Evolutionary conservation across 2,797 vertebrate genomes (phyloP).

Genomic region (Gymnoscopelus microlampas): DNA sequence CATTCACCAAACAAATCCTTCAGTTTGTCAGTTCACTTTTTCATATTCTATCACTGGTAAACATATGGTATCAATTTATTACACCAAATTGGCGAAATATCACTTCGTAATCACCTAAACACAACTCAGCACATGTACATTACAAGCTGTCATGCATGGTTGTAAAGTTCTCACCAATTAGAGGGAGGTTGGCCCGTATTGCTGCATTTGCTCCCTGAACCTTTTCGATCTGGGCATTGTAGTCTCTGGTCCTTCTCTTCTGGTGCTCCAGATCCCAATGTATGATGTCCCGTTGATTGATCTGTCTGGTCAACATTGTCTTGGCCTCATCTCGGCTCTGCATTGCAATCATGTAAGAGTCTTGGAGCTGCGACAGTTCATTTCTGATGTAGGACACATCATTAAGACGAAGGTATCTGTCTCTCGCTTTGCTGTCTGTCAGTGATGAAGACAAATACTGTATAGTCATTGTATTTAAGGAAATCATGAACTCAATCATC

Average conservation of each 20-base stretch:
- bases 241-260: slow-evolving; percentile 27
- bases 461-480: neutral
- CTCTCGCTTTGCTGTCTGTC: slow-evolving; percentile 61
- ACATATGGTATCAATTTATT: too few species aligned
- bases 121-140: too few species aligned
- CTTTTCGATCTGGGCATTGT: slow-evolving; percentile 16
- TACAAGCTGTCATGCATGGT: neutral
- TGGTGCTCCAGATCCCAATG: slow-evolving; percentile 64
- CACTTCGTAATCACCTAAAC: too few species aligned
- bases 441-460: slow-evolving; percentile 11
- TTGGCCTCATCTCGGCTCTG: slow-evolving; percentile 39
- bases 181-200: slow-evolving; percentile 56
- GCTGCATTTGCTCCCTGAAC: slow-evolving; percentile 31
- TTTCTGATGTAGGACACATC: slow-evolving; percentile 28
- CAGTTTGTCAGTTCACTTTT: too few species aligned
- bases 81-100: too few species aligned
- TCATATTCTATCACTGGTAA: too few species aligned
- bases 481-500: neutral
- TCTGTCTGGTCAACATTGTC: slow-evolving; percentile 42
- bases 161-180: slow-evolving; percentile 55
- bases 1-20: too few species aligned
- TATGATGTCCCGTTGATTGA: slow-evolving; percentile 17
- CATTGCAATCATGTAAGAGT: slow-evolving; percentile 39
- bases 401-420: slow-evolving; percentile 16
- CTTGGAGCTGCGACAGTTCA: slow-evolving; percentile 61